Evolutionary conservation across 2,113 vertebrate genomes (phyloP), one percentile per base, ranked within the genome.

Genomic region (Monarcha castaneiventris): DNA sequence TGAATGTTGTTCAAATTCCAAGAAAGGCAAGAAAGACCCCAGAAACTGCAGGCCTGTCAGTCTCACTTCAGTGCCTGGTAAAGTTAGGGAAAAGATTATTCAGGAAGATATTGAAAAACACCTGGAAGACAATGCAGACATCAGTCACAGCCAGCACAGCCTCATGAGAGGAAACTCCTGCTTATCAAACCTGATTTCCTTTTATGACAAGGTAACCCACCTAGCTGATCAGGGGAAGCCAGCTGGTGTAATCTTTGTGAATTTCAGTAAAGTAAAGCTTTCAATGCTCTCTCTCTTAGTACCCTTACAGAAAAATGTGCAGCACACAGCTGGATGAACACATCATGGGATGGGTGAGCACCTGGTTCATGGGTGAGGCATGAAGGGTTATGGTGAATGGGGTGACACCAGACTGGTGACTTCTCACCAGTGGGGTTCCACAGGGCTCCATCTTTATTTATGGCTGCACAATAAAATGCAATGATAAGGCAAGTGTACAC

Each of bases 1-100:
- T 11, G 9, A 82, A 49, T 1, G 0, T n/a, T 58, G 22, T 21
- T 7, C 14, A 0, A 1, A 3, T 61, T 71, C 11, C 44, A 51
- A 59, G 35, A 48, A 58, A 2, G 8, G 35, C 29, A 49, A 67
- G 5, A n/a, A 59, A 35, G 11, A 58, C 54, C 11, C 44, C 30
- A n/a, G 44, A 59, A 71, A 69, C 19, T 51, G 5, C 14, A 69
- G 30, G 9, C 35, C 12, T n/a, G 6, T 23, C 19, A 41, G 23
- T 59, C 6, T 59, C 54, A 59, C 25, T 41, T 41, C 54, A 51
- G 19, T 30, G 66, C 35, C 44, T 29, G 25, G 4, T n/a, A 19
- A n/a, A 61, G 4, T n/a, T 41, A n/a, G 2, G 8, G 18, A 39
- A 9, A 49, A 58, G 18, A n/a, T 68, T 82, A 41, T 69, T n/a